Evolutionary conservation across 2,113 vertebrate genomes (phyloP).

Genomic region (Hemibagrus wyckioides): DNA sequence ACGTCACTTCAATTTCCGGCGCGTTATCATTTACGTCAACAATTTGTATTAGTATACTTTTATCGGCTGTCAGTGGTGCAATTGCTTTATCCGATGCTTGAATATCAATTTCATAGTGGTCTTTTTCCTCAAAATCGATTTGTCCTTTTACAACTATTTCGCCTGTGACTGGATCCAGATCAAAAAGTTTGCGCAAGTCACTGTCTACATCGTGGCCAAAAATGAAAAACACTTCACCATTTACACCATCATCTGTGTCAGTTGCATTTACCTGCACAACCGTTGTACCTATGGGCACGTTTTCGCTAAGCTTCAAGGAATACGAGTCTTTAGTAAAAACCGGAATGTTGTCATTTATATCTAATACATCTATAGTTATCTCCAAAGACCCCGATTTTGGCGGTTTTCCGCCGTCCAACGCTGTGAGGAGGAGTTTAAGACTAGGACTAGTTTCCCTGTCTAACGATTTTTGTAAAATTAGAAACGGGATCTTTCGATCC

Average conservation of each 20-base stretch:
- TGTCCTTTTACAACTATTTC: constrained; percentile 63
- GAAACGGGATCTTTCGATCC: constrained; percentile 59
- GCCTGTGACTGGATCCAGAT: constrained; percentile 57
- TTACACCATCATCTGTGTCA: constrained; percentile 68
- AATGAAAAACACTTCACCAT: constrained; percentile 64
- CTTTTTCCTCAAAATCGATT: constrained; percentile 66
- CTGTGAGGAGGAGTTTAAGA: constrained; percentile 51
- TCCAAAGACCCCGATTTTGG: constrained; percentile 50
- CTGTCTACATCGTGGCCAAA: constrained; percentile 59
- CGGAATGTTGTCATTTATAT: constrained; percentile 63
- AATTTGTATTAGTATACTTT: constrained; percentile 64
- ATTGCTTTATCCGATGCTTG: constrained; percentile 66
- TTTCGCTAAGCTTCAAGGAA: constrained; percentile 50
- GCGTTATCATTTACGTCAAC: constrained; percentile 75
- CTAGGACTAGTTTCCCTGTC: constrained; percentile 61
- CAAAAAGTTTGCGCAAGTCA: constrained; percentile 55
- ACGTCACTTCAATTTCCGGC: constrained; percentile 85
- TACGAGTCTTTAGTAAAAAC: constrained; percentile 58
- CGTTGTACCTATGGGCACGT: constrained; percentile 40
- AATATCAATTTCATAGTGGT: constrained; percentile 66
- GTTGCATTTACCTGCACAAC: constrained; percentile 67
- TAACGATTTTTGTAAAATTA: constrained; percentile 60
- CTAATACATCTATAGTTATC: constrained; percentile 57
- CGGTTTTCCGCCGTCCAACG: constrained; percentile 58
- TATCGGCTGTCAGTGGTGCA: constrained; percentile 48